Conservation (phyloP, 2,888 invertebrate species). For the Ypsolopha sequella region DNA sequence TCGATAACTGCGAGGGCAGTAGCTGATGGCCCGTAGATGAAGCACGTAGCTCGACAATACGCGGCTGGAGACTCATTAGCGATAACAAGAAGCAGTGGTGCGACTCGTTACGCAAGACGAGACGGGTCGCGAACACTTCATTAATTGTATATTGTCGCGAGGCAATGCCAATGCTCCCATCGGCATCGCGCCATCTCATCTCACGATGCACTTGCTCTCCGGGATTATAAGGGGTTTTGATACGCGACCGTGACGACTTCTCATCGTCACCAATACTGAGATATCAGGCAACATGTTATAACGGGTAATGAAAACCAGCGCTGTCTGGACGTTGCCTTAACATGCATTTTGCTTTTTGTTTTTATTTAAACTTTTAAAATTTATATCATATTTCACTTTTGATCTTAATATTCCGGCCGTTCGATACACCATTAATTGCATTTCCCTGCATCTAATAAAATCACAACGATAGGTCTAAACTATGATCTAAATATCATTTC, state of each 20-base stretch:
- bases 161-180: conserved; percentile 24
- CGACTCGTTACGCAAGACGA: conserved; percentile 42
- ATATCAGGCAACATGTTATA: no score
- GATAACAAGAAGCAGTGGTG: conserved; percentile 38
- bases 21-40: conserved; percentile 15
- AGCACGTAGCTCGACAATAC: conserved; percentile 32
- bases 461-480: no score
- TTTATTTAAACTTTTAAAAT: no score
- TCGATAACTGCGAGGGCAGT: not conserved
- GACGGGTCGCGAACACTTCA: conserved; percentile 32
- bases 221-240: not conserved
- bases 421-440: no score
- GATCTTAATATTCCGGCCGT: no score
- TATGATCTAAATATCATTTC: no score
- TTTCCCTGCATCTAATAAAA: no score
- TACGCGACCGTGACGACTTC: not conserved
- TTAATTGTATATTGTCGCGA: conserved; percentile 57
- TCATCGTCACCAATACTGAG: no score
- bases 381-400: no score
- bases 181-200: conserved; percentile 31
- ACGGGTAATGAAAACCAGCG: no score
- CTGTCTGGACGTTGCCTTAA: no score
- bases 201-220: conserved; percentile 6
- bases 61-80: conserved; percentile 41
- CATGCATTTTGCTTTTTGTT: no score